Percentiles rank a stretch among this genome's conserved stretches.
These are phyloP conservation scores for Allophyes oxyacanthae DNA, from an alignment of 2,888 invertebrate species.

Conservation along the genomic window DNA sequence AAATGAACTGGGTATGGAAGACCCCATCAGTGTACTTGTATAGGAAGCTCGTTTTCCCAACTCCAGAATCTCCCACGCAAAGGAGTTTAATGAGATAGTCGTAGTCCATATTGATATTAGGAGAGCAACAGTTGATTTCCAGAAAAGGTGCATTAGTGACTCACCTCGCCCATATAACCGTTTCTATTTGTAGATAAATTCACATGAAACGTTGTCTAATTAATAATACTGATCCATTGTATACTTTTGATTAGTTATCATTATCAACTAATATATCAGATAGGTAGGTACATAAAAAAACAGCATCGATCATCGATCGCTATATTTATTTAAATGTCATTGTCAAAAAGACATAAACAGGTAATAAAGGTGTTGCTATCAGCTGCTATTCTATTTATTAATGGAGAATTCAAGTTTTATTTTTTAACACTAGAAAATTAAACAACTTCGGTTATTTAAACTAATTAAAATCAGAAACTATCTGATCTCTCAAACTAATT, in stretches of 20 bases:
- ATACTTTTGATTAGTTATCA: background rate
- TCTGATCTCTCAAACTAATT: too few relatives aligned
- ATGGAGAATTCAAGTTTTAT: too few relatives aligned
- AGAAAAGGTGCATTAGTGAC: constrained; percentile 31
- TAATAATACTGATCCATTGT: constrained; percentile 19
- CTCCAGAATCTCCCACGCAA: constrained; percentile 98
- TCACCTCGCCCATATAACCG: too few relatives aligned
- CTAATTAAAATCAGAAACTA: too few relatives aligned
- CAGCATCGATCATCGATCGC: constrained; percentile 53
- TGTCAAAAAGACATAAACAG: constrained; percentile 10
- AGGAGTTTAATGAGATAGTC: constrained; percentile 98
- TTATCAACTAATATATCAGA: background rate
- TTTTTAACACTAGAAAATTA: too few relatives aligned
- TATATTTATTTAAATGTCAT: constrained; percentile 26
- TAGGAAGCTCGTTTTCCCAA: constrained; percentile 98
- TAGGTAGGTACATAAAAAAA: constrained; percentile 6
- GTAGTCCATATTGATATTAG: constrained; percentile 91
- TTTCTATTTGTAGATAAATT: background rate
- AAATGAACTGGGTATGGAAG: constrained; percentile 97
- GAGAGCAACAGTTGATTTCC: constrained; percentile 12
- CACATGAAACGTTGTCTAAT: constrained; percentile 4
- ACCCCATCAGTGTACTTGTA: constrained; percentile 98
- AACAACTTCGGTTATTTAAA: too few relatives aligned
- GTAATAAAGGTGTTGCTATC: too few relatives aligned
- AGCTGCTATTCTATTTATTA: too few relatives aligned